phyloP scores from a whole-genome alignment of 2,888 invertebrate genomes.

The Amblyjoppa fuscipennis region DNA sequence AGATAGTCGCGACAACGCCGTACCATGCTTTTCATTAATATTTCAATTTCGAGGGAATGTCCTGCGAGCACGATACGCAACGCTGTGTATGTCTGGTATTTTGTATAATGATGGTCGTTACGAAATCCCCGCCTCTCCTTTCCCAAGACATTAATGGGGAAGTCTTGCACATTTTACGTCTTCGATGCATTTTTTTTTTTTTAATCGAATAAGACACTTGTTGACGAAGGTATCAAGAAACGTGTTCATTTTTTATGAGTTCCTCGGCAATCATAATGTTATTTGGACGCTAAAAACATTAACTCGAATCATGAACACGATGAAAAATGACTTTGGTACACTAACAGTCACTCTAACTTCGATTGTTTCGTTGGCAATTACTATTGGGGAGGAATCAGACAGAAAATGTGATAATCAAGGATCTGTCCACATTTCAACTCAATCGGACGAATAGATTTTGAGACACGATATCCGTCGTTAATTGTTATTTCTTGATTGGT shows the following conservation, averaged over 20 bases:
- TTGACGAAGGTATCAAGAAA: not conserved
- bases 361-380: no score
- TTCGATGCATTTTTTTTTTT: not conserved
- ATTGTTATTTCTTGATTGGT: no score
- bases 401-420: no score
- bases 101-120: constrained; percentile 13
- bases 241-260: not conserved
- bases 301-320: no score
- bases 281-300: not conserved
- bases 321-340: no score
- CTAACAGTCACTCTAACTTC: no score
- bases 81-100: not conserved
- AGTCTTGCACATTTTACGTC: not conserved
- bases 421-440: no score
- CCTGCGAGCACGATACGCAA: constrained; percentile 19
- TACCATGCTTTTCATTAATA: constrained; percentile 51
- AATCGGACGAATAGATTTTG: no score
- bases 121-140: not conserved
- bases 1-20: constrained; percentile 13
- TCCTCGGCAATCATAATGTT: not conserved
- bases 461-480: no score
- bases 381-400: no score
- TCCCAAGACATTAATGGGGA: not conserved
- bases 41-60: constrained; percentile 34
- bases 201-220: not conserved